phyloP scores from a whole-genome alignment of 2,888 invertebrate species.

The Plebejus melissa region DNA sequence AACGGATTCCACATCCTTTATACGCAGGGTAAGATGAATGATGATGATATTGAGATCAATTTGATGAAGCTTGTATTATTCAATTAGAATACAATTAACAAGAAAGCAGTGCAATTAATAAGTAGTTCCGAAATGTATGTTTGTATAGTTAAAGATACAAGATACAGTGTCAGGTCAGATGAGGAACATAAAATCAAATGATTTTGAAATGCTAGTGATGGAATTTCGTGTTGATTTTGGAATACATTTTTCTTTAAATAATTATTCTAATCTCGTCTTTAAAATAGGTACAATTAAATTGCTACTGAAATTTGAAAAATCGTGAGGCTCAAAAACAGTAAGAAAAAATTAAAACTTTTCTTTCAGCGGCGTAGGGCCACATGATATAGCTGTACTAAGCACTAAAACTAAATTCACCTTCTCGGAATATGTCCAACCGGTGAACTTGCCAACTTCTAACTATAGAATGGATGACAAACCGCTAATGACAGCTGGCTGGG shows the following conservation, averaged over 20 bases:
- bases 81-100: background rate
- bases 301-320: no score
- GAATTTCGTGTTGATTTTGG: no score
- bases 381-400: constrained; percentile 77
- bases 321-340: no score
- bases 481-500: constrained; percentile 73
- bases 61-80: background rate
- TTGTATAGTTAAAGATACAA: background rate
- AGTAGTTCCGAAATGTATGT: background rate
- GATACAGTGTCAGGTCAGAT: no score
- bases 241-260: no score
- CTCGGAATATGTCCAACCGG: constrained; percentile 61
- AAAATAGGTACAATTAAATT: no score
- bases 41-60: background rate
- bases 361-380: constrained; percentile 63
- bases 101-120: no score
- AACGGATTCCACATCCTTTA: constrained; percentile 63
- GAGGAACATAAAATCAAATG: no score
- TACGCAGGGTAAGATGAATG: constrained; percentile 59
- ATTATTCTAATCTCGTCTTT: no score
- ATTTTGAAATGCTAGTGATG: no score
- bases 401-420: constrained; percentile 52
- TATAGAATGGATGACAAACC: constrained; percentile 43
- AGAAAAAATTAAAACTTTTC: no score
- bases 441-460: constrained; percentile 58